Evolutionary conservation across 2,888 invertebrate genomes (phyloP), one percentile per base, ranked within the genome.

Genomic region (Rhogogaster chlorosoma): DNA sequence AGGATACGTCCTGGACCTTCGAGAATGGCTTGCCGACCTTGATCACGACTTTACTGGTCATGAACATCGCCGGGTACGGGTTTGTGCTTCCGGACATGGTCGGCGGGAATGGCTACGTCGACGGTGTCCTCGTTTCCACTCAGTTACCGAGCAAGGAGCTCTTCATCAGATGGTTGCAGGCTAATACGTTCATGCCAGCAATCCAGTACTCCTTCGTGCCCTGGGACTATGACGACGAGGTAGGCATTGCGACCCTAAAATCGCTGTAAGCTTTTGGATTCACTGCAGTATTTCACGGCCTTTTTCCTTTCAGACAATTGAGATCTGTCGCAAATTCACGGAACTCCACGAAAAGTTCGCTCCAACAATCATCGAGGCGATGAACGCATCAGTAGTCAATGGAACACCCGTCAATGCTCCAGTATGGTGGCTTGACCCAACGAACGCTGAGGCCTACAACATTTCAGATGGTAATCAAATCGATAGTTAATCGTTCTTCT

Each of bases 341-440:
- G 93, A 95, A 0, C 92, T 97, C 0, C 97, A 97, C 89, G 95
- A 94, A 0, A 90, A 94, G n/a, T 96, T 95, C 89, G 94, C 96
- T 0, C 94, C 95, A 3, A 93, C 95, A 57, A 95, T 97, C 83
- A 94, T 95, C 88, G 93, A 94, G 6, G 95, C 95, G 0, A 96
- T 96, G 94, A 90, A 95, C 84, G 93, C 94, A 2, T 94, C 96
- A 0, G 95, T 95, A 0, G 88, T 89, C 1, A 93, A 94, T 3
- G 97, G 97, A 2, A 94, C 94, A 0, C 97, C 97, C 0, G 96
- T 97, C 12, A 96, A 97, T 92, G 94, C 96, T 1, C 97, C 98
- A 0, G 94, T 98, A 32, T 98, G 97, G 97, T 97, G 97, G 97
- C 90, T 96, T 0, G 96, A 95, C 87, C 97, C 97, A 0, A 91